A percentile compares a stretch with the other conserved stretches of the same genome.
Conservation (phyloP, 1,140 invertebrate species). For the Drosophila subobscura region DNA sequence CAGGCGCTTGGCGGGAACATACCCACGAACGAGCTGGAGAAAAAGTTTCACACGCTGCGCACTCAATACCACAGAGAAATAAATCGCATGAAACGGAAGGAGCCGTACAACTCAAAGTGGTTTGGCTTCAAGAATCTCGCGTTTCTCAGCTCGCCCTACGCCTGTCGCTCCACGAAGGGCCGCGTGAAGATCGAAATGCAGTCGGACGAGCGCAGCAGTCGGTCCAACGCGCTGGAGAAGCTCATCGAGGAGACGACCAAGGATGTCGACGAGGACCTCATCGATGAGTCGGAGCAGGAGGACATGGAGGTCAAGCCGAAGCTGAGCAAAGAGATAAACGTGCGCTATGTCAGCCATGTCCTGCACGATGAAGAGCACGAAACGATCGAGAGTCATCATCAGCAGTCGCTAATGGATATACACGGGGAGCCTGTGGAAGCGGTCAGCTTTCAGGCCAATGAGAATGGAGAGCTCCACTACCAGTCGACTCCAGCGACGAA, state of each 20-base stretch:
- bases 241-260: constrained; percentile 83
- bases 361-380: constrained; percentile 53
- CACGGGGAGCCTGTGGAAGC: constrained; percentile 54
- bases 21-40: constrained; percentile 75
- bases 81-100: constrained; percentile 82
- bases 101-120: constrained; percentile 83
- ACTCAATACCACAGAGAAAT: constrained; percentile 82
- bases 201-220: constrained; percentile 61
- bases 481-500: constrained; percentile 40
- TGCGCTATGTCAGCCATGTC: constrained; percentile 47
- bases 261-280: constrained; percentile 72
- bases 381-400: constrained; percentile 48
- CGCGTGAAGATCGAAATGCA: constrained; percentile 68
- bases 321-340: constrained; percentile 51
- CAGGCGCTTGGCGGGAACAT: constrained; percentile 70
- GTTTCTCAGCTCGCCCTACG: constrained; percentile 78
- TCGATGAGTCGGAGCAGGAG: constrained; percentile 64
- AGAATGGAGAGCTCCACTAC: constrained; percentile 67
- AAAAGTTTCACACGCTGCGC: constrained; percentile 80
- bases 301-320: constrained; percentile 69
- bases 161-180: constrained; percentile 72
- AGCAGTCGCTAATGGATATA: constrained; percentile 55
- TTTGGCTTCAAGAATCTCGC: constrained; percentile 80
- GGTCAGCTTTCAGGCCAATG: constrained; percentile 69
- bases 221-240: constrained; percentile 75